A percentile compares a stretch with the other conserved stretches of the same genome.
These are phyloP conservation scores for Baccha elongata DNA, from an alignment of 2,888 invertebrate genomes.

Conservation along the genomic window DNA sequence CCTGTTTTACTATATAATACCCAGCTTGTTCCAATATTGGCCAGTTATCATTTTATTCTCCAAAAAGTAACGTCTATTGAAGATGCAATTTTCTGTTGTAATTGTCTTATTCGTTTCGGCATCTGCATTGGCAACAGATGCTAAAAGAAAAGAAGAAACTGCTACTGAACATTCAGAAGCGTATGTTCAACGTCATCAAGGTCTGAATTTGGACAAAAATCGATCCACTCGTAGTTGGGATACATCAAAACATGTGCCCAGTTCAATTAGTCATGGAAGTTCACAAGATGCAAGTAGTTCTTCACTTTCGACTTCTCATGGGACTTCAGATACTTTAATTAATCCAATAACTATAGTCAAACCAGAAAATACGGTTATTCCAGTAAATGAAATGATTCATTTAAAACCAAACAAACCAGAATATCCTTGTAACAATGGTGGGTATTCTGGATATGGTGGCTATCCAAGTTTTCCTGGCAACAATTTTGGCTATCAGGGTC, in stretches of 20 bases:
- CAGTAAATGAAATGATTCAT: background rate
- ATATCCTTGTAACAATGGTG: background rate
- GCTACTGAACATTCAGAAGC: background rate
- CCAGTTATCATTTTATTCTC: background rate
- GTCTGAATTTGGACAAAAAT: background rate
- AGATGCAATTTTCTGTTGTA: background rate
- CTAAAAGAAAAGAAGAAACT: background rate
- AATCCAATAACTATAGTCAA: background rate
- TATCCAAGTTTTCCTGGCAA: too few relatives aligned
- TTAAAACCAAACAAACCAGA: background rate
- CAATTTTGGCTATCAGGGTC: background rate
- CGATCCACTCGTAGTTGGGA: background rate
- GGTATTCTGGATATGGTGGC: background rate
- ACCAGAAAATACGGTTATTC: background rate
- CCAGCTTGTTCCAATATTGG: background rate
- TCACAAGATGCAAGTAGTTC: background rate
- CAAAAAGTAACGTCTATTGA: background rate
- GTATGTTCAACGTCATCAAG: background rate
- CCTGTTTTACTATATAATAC: background rate
- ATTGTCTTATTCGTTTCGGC: background rate
- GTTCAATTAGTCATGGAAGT: background rate
- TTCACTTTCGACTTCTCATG: background rate
- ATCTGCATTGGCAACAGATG: background rate
- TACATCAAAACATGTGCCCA: background rate
- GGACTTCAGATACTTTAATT: background rate